These are phyloP conservation scores for Sebastes ruberrimus DNA, from an alignment of 2,797 vertebrate genomes.

Conservation along the genomic window DNA sequence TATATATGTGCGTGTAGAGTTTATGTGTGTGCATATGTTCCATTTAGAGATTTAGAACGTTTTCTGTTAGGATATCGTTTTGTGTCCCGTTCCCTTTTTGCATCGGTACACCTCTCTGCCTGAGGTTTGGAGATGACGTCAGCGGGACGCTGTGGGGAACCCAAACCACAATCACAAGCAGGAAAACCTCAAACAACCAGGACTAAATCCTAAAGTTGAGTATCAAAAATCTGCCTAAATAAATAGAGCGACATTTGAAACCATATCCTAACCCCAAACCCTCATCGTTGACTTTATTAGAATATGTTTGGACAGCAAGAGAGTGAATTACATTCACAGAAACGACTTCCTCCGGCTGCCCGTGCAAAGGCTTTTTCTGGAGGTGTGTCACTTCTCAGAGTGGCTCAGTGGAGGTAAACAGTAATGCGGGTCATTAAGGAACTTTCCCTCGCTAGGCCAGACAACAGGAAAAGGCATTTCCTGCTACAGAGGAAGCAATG, in stretches of 20 bases:
- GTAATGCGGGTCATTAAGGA: slow-evolving; percentile 70
- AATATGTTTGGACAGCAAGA: slow-evolving; percentile 2
- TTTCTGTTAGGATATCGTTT: slow-evolving; percentile 51
- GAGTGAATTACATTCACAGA: slow-evolving; percentile 16
- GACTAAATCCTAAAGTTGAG: slow-evolving; percentile 37
- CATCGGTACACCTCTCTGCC: slow-evolving; percentile 42
- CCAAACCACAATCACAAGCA: slow-evolving; percentile 55
- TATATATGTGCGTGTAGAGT: slow-evolving; percentile 29
- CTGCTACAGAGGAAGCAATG: slow-evolving; percentile 76
- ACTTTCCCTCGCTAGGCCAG: slow-evolving; percentile 56
- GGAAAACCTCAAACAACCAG: slow-evolving; percentile 63
- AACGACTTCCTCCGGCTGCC: slow-evolving; percentile 31
- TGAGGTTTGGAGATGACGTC: slow-evolving; percentile 56
- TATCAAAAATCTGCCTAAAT: slow-evolving; percentile 41
- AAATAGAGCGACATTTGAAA: slow-evolving; percentile 37
- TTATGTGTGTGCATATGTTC: slow-evolving; percentile 53
- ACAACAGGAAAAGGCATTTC: slow-evolving; percentile 78
- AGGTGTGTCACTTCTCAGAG: slow-evolving; percentile 32
- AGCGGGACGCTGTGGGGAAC: slow-evolving; percentile 43
- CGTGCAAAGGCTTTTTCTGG: slow-evolving; percentile 12
- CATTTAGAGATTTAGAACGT: slow-evolving; percentile 59
- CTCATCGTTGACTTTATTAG: slow-evolving; percentile 46
- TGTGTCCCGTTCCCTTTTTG: slow-evolving; percentile 31
- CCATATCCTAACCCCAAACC: slow-evolving; percentile 43
- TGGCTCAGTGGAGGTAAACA: slow-evolving; percentile 12